Evolutionary conservation across 2,113 vertebrate species (phyloP).

Genomic region (Neogale vison): DNA sequence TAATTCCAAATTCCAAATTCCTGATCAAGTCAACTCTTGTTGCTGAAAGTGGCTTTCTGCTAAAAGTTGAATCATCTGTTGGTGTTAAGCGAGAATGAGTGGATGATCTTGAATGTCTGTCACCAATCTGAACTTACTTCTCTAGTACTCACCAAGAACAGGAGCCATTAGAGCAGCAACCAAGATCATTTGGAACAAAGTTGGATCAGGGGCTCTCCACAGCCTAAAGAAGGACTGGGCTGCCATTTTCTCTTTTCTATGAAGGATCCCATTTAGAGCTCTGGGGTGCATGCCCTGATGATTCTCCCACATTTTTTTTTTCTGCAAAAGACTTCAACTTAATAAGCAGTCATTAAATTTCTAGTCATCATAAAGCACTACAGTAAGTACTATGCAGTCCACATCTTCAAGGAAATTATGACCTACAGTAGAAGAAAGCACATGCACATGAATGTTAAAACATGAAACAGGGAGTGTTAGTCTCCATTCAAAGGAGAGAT

Average conservation of each 20-base stretch:
- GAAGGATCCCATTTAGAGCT: not conserved
- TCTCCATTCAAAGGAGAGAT: not conserved
- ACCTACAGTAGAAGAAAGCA: not conserved
- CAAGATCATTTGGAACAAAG: conserved; percentile 58
- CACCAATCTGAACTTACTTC: not conserved
- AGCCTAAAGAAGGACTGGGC: not conserved
- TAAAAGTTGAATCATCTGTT: not conserved
- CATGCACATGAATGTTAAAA: not conserved
- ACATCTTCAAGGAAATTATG: not conserved
- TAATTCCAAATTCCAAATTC: not conserved
- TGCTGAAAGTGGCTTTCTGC: not conserved
- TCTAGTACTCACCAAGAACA: conserved; percentile 69
- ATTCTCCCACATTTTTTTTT: not conserved
- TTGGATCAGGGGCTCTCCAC: not conserved
- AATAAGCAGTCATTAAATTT: conserved; percentile 12
- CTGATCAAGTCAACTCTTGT: not conserved
- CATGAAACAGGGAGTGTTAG: not conserved
- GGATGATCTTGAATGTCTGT: not conserved
- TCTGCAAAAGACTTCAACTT: conserved; percentile 55
- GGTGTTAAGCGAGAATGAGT: not conserved
- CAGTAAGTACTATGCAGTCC: not conserved
- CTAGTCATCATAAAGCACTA: not conserved
- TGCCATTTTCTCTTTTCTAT: not conserved
- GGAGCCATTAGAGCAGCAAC: conserved; percentile 30
- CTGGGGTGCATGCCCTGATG: not conserved